Conservation (phyloP, 2,888 invertebrate species). For the Toxonevra muliebris region DNA sequence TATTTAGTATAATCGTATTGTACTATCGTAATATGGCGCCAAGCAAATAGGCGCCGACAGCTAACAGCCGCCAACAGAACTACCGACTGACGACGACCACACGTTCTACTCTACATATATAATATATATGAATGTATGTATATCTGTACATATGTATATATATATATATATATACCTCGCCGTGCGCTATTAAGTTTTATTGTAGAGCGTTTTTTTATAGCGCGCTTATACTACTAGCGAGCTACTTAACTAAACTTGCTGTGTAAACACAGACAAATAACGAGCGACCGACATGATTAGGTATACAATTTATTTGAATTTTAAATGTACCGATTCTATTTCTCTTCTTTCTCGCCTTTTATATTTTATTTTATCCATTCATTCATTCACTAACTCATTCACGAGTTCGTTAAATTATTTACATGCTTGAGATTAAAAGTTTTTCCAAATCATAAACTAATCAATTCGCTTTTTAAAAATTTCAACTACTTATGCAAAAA, state of each 20-base stretch:
- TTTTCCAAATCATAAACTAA: too few relatives aligned
- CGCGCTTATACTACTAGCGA: constrained; percentile 3
- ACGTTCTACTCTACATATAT: constrained; percentile 25
- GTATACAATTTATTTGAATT: constrained; percentile 18
- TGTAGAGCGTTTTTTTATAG: constrained; percentile 28
- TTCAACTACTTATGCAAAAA: too few relatives aligned
- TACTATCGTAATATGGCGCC: constrained; percentile 40
- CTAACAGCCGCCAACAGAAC: constrained; percentile 30
- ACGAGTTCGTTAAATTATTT: neutral
- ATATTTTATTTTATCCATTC: neutral
- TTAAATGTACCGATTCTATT: too few relatives aligned
- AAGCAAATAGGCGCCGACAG: constrained; percentile 43
- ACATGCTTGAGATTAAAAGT: too few relatives aligned
- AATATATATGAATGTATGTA: neutral
- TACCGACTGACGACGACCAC: constrained; percentile 19
- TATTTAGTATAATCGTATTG: neutral
- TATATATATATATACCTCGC: constrained; percentile 3
- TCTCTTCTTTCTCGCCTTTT: too few relatives aligned
- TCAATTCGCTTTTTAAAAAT: too few relatives aligned
- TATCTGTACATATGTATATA: neutral
- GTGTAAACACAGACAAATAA: constrained; percentile 12
- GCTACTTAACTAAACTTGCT: constrained; percentile 15
- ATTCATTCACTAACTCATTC: neutral
- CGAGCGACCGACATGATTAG: constrained; percentile 21
- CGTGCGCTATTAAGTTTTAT: constrained; percentile 36